Conservation (phyloP, 2,113 vertebrate genomes). For the Tiliqua scincoides region DNA sequence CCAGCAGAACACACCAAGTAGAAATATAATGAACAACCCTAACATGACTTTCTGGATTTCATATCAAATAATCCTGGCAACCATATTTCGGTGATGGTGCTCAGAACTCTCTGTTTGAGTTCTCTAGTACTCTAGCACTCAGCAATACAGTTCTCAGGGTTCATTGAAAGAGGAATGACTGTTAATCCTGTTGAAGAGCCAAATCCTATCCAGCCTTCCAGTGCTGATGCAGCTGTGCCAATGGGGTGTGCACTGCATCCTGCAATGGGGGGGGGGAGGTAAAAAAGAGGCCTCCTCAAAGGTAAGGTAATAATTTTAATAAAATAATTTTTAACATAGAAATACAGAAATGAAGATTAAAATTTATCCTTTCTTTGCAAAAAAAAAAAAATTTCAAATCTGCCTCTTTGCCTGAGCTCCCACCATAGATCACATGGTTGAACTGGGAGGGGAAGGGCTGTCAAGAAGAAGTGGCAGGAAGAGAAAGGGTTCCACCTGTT, state of each 20-base stretch:
- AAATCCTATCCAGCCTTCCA: no score
- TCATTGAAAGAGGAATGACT: not conserved
- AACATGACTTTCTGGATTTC: not conserved
- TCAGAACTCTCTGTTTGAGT: not conserved
- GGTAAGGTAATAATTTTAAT: no score
- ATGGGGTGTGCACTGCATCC: no score
- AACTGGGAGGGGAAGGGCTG: no score
- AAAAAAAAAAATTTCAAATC: constrained; percentile 1
- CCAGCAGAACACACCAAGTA: no score
- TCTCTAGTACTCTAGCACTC: not conserved
- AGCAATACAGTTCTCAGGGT: not conserved
- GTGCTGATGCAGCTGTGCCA: no score
- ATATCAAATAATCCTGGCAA: not conserved
- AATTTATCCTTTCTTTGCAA: not conserved
- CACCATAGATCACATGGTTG: not conserved
- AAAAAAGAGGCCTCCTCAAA: no score
- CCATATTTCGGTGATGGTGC: not conserved
- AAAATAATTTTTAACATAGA: not conserved
- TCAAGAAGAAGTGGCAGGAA: not conserved
- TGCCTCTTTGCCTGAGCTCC: not conserved
- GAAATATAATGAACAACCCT: no score
- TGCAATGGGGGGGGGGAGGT: no score
- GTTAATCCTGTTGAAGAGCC: not conserved
- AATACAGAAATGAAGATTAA: not conserved
- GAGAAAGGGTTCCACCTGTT: not conserved